A percentile compares a stretch with the other conserved stretches of the same genome.
Evolutionary conservation across 1,140 invertebrate species (phyloP).

Genomic region (Sitodiplosis mosellana): DNA sequence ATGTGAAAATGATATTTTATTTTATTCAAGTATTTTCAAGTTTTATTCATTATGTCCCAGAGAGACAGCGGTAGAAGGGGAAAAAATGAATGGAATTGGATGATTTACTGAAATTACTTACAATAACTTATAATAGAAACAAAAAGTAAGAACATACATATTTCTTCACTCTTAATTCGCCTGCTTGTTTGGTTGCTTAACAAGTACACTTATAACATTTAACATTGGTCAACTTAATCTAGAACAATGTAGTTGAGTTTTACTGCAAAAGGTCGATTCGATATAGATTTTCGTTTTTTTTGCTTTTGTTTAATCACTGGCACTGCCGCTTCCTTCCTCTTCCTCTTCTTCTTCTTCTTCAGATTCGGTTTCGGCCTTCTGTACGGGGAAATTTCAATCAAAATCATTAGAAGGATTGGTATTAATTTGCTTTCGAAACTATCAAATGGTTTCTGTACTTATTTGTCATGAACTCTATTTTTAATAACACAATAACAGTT

Average conservation of each 20-base stretch:
- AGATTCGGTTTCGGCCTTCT: constrained; percentile 8
- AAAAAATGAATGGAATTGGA: too few relatives aligned
- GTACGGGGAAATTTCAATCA: not conserved
- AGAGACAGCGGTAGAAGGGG: too few relatives aligned
- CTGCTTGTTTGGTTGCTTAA: not conserved
- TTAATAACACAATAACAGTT: too few relatives aligned
- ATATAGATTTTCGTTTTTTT: too few relatives aligned
- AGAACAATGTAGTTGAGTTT: too few relatives aligned
- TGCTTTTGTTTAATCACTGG: too few relatives aligned
- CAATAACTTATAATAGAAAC: not conserved
- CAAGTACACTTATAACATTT: not conserved
- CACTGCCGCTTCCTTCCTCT: constrained; percentile 12
- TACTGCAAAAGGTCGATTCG: too few relatives aligned
- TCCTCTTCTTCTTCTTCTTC: constrained; percentile 12
- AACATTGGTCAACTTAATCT: not conserved
- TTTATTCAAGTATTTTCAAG: not conserved
- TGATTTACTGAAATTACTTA: too few relatives aligned
- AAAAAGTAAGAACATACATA: not conserved
- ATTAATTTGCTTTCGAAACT: not conserved
- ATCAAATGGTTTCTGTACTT: too few relatives aligned
- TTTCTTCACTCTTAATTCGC: not conserved
- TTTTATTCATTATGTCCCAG: too few relatives aligned
- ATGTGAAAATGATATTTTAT: not conserved
- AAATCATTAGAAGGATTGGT: not conserved
- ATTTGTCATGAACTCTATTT: too few relatives aligned